A percentile compares a stretch with the other conserved stretches of the same genome.
Evolutionary conservation across 2,888 invertebrate species (phyloP).

Genomic region (Calameuta idolon): DNA sequence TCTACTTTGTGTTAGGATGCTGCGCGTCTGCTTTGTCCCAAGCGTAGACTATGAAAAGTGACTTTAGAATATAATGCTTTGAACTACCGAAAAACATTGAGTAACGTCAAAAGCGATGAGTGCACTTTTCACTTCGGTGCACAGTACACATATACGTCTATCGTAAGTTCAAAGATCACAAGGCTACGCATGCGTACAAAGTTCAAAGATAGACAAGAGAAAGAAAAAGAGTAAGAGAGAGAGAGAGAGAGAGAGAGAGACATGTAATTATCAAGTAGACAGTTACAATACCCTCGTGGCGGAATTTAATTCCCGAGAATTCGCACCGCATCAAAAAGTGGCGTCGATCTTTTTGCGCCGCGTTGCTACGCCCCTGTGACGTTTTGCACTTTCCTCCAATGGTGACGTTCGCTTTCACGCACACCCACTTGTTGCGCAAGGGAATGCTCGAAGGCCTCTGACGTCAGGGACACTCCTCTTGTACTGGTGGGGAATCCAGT

Average conservation of each 20-base stretch:
- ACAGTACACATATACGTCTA: neutral
- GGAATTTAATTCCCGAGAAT: neutral
- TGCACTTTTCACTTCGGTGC: neutral
- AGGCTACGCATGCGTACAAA: neutral
- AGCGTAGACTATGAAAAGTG: no score
- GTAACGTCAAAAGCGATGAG: neutral
- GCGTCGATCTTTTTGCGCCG: neutral
- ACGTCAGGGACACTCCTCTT: conserved; percentile 35
- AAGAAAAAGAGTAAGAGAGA: no score
- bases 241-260: no score
- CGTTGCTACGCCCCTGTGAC: neutral
- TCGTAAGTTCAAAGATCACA: neutral
- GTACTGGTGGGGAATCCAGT: neutral
- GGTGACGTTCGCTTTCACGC: conserved; percentile 22
- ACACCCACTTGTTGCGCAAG: conserved; percentile 49
- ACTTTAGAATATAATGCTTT: neutral
- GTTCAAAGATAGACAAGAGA: neutral
- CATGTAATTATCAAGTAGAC: neutral
- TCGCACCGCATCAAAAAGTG: neutral
- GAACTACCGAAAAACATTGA: neutral
- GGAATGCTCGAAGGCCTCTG: conserved; percentile 17
- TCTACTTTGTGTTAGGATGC: no score
- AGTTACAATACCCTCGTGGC: neutral
- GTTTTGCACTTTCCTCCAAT: conserved; percentile 24
- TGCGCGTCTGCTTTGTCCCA: no score